phyloP scores from a whole-genome alignment of 2,888 invertebrate species.

The Trichogramma evanescens region DNA sequence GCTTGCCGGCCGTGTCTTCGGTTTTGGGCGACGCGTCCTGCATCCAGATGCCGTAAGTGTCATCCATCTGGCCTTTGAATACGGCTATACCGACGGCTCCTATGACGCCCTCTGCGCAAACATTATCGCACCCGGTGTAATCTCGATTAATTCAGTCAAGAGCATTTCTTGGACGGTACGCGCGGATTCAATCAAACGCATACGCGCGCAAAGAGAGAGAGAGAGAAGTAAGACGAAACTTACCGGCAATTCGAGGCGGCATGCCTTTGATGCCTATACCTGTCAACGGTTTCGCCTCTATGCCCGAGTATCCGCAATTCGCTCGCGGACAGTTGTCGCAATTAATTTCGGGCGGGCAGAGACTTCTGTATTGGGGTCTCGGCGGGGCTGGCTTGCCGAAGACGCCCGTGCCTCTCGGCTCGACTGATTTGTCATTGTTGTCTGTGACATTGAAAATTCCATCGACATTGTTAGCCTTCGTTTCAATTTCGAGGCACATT shows the following conservation, averaged over 20 bases:
- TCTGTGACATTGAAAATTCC: conserved; percentile 23
- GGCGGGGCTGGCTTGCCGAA: conserved; percentile 60
- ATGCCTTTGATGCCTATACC: conserved; percentile 35
- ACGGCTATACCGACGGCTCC: conserved; percentile 92
- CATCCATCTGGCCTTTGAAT: conserved; percentile 72
- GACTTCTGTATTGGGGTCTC: conserved; percentile 53
- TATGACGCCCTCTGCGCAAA: conserved; percentile 68
- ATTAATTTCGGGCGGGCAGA: conserved; percentile 56
- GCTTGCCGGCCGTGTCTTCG: conserved; percentile 58
- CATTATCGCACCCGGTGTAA: not conserved
- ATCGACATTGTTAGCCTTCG: not conserved
- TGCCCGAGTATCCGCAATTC: conserved; percentile 40
- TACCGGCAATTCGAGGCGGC: conserved; percentile 36
- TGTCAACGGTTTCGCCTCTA: conserved; percentile 35
- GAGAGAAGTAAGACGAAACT: conserved; percentile 14
- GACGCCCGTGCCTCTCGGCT: conserved; percentile 34
- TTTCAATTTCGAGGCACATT: not conserved
- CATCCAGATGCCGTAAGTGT: conserved; percentile 79
- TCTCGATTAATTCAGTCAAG: not conserved
- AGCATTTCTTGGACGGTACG: not conserved
- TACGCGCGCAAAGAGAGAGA: not conserved
- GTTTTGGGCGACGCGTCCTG: conserved; percentile 61
- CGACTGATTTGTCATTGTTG: conserved; percentile 23
- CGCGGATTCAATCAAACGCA: not conserved
- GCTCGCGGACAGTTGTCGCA: conserved; percentile 59